A percentile compares a stretch with the other conserved stretches of the same genome.
Evolutionary conservation across 2,113 vertebrate genomes (phyloP).

Genomic region (Galbula dea): DNA sequence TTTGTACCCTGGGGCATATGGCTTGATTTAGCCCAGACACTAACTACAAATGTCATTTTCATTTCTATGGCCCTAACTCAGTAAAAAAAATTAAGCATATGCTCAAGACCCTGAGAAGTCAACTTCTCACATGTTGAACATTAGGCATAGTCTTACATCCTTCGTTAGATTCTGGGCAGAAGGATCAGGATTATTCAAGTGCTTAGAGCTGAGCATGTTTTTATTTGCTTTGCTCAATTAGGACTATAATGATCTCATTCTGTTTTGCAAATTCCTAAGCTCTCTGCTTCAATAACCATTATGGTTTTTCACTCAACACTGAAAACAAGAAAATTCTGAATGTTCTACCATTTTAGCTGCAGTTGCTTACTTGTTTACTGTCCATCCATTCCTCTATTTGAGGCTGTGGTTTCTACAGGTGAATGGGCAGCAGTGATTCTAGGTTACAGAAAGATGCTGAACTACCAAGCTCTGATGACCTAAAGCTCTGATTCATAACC

Average conservation of each 20-base stretch:
- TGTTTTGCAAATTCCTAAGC: not conserved
- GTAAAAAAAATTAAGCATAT: slow-evolving; percentile 31
- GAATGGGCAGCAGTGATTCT: not conserved
- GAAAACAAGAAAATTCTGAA: not conserved
- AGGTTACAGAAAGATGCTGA: not conserved
- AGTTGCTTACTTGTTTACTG: not conserved
- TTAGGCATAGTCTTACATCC: not conserved
- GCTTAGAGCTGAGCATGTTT: slow-evolving; percentile 18
- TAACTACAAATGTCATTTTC: slow-evolving; percentile 53
- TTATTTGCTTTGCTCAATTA: slow-evolving; percentile 58
- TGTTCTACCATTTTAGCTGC: not conserved
- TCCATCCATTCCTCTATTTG: not conserved
- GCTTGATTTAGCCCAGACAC: slow-evolving; percentile 34
- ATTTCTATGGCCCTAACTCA: slow-evolving; percentile 12
- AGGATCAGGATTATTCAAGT: not conserved
- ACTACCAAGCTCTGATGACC: not conserved
- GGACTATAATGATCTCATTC: slow-evolving; percentile 23
- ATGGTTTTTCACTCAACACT: not conserved
- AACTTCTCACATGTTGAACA: slow-evolving; percentile 12
- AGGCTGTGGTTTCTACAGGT: not conserved
- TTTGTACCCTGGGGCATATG: slow-evolving; percentile 18
- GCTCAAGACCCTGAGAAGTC: slow-evolving; percentile 20
- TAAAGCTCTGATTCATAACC: not conserved
- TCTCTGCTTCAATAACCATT: not conserved
- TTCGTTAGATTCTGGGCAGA: not conserved